Percentiles rank a stretch among this genome's conserved stretches.
Conservation (phyloP, 2,797 vertebrate species). For the Diplodus sargus region DNA sequence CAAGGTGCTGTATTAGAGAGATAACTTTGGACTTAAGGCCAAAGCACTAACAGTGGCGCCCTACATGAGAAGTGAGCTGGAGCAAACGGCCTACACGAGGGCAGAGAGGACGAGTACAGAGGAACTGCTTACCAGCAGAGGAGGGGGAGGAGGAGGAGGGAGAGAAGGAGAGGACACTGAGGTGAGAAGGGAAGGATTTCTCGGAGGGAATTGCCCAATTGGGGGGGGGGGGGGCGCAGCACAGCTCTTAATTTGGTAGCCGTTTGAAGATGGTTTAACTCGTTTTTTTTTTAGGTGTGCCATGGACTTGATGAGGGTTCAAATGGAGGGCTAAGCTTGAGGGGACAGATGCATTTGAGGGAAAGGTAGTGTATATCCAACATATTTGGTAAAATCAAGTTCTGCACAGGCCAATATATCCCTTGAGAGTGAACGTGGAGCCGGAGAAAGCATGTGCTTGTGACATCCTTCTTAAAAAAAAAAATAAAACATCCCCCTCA, state of each 20-base stretch:
- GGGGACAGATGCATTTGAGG: conserved; percentile 34
- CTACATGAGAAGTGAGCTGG: conserved; percentile 54
- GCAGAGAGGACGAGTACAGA: conserved; percentile 30
- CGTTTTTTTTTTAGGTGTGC: conserved; percentile 22
- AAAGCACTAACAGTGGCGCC: conserved; percentile 59
- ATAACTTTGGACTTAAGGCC: conserved; percentile 69
- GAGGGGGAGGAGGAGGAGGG: conserved; percentile 18
- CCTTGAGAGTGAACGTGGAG: conserved; percentile 19
- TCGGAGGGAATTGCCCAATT: conserved; percentile 36
- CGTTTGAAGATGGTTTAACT: conserved; percentile 55
- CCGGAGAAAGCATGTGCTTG: conserved; percentile 14
- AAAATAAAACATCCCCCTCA: conserved; percentile 13
- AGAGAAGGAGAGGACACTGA: conserved; percentile 8
- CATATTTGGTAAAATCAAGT: conserved; percentile 8
- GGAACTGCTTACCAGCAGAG: conserved; percentile 42
- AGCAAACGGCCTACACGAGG: conserved; percentile 44
- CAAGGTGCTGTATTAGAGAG: conserved; percentile 62
- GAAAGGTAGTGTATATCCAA: conserved; percentile 17
- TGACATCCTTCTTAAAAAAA: conserved; percentile 19
- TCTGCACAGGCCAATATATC: conserved; percentile 8
- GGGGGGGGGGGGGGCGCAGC: background rate
- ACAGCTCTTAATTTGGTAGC: conserved; percentile 44
- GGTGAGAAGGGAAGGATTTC: conserved; percentile 31
- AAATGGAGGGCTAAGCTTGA: conserved; percentile 45
- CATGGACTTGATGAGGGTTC: conserved; percentile 44